Evolutionary conservation across 2,113 vertebrate species (phyloP), one percentile per base, ranked within the genome.

Genomic region (Holacanthus passer): DNA sequence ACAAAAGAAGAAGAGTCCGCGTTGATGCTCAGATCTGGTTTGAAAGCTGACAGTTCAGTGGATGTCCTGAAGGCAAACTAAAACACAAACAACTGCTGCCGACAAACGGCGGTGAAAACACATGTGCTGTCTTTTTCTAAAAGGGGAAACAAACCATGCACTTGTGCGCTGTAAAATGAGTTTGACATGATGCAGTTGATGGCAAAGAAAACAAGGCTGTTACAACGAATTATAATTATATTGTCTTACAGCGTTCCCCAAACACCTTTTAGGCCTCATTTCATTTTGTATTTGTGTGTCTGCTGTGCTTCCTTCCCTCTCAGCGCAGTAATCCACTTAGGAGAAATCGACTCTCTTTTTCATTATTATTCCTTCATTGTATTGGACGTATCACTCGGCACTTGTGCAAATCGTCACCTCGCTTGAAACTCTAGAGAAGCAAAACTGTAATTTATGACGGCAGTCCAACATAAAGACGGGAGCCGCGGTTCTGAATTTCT

Each of bases 401-500:
- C 41, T 72, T 14, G 32, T 5, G 32, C 59, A 29, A 75, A 78
- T 72, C 35, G 37, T 72, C 73, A 55, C 53, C 43, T 69, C 24
- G 29, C 29, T 53, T 74, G 27, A 63, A 80, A 82, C 71, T 39
- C 45, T 53, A 35, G 17, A 74, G 45, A 56, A 62, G 32, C 60
- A 74, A 76, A 84, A 48, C 50, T 63, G 17, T 64, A 39, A 86
- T 85, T 85, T 73, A 76, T 56, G 48, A 67, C 12, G n/a, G 62
- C 41, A 20, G 66, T 79, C 53, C 24, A 24, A 73, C 39, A 47
- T 66, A 64, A 65, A 82, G 75, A 63, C 55, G 20, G 52, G 9
- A 74, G 86, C 75, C 53, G 12, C 2, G 41, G 81, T 39, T 64
- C 29, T 64, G 37, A 77, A 72, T 73, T 73, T n/a, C 70, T 39